phyloP scores from a whole-genome alignment of 2,888 invertebrate genomes.

The Drosophila gaucha region DNA sequence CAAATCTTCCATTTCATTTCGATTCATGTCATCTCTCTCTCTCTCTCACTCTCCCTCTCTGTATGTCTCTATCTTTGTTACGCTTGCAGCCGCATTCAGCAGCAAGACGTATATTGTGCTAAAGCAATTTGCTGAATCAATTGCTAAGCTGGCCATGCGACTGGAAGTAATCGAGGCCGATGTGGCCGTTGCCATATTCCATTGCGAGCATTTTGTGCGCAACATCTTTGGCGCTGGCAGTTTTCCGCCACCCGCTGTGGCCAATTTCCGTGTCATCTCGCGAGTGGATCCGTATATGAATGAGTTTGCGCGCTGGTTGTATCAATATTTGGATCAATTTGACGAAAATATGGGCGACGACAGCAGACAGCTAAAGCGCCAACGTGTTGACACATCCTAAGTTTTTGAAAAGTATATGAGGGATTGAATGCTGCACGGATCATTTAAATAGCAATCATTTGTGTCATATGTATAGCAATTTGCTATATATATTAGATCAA shows the following conservation, averaged over 20 bases:
- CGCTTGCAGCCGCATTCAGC: constrained; percentile 77
- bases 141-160: constrained; percentile 82
- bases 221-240: constrained; percentile 70
- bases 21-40: constrained; percentile 4
- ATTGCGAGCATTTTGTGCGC: constrained; percentile 81
- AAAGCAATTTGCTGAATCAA: constrained; percentile 82
- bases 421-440: background rate
- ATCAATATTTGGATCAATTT: constrained; percentile 67
- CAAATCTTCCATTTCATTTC: constrained; percentile 15
- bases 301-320: constrained; percentile 79
- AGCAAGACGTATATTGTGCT: constrained; percentile 79
- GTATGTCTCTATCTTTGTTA: background rate
- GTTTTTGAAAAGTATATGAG: background rate
- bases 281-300: constrained; percentile 78
- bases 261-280: constrained; percentile 67
- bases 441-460: background rate
- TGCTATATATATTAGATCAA: background rate
- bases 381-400: constrained; percentile 7
- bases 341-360: constrained; percentile 18
- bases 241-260: constrained; percentile 70
- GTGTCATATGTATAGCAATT: background rate
- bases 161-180: constrained; percentile 78
- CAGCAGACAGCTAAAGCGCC: constrained; percentile 15
- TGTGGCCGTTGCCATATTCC: constrained; percentile 79
- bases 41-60: background rate